Evolutionary conservation across 2,888 invertebrate genomes (phyloP), one percentile per base, ranked within the genome.

Genomic region (Danaus chrysippus): DNA sequence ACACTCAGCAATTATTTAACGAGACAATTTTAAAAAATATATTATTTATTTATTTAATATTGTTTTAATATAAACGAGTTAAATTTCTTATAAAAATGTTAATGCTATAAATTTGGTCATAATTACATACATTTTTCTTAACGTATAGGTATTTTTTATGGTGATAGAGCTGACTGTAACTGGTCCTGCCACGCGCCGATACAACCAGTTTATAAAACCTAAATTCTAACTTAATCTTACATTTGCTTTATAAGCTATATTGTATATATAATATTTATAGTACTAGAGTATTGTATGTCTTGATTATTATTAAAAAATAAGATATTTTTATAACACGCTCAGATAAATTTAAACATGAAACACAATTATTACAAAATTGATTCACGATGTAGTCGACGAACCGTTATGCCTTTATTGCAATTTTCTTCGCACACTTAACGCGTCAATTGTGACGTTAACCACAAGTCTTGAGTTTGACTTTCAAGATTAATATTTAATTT

Each of bases 171-270:
- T 41, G 52, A 49, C 10, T 49, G 10, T 10, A 49, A 49, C 49
- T 10, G 49, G 17, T 49, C 17, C 2, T 59, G 67, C 65, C 67
- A 67, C 67, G 67, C 67, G 67, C 65, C 65, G 34, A 15, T 54
- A 49, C 64, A 61, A 64, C 64, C 55, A 58, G 60, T 64, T 61
- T 61, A 15, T 54, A 42, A 64, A 15, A 46, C 5, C 11, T 17
- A 11, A 10, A 10, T 49, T 11, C 17, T 10, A 49, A 9, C 10
- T 49, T 17, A 49, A 17, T 3, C 1, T 10, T 49, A 17, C 10
- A 9, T 49, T 3, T 46, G 46, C 6, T 46, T n/a, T 46, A 46
- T 46, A 8, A n/a, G 5, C 3, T 13, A 46, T 13, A 46, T 12
- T 43, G 10, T 43, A 12, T 43, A 12, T 12, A 43, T 12, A 43